Conservation (phyloP, 1,140 invertebrate genomes). For the Pseudomyrmex gracilis region DNA sequence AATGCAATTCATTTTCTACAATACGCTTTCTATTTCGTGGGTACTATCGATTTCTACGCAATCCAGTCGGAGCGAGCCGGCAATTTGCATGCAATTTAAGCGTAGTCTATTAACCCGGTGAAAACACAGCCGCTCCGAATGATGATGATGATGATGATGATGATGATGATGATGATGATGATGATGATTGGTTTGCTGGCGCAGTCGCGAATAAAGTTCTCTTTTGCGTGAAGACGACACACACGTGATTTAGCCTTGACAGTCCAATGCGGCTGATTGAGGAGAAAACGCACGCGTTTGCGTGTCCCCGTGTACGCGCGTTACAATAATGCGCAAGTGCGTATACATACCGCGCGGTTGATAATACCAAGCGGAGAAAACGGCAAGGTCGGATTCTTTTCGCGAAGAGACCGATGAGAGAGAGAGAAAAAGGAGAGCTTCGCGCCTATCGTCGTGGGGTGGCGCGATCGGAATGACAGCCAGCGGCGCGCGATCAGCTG, state of each 20-base stretch:
- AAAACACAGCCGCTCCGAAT: not conserved
- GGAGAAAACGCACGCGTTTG: not conserved
- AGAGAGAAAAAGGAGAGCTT: constrained; percentile 51
- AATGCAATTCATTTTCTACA: no score
- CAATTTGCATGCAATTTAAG: no score
- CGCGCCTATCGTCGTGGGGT: constrained; percentile 53
- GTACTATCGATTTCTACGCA: no score
- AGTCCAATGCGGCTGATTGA: constrained; percentile 30
- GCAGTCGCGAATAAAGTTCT: not conserved
- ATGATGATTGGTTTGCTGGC: no score
- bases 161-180: no score
- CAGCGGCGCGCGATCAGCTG: constrained; percentile 67
- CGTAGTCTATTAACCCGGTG: not conserved
- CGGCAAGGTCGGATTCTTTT: constrained; percentile 61
- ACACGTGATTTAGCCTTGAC: constrained; percentile 72
- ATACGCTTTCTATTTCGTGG: no score
- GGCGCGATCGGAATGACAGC: constrained; percentile 70
- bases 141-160: not conserved
- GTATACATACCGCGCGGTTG: constrained; percentile 1
- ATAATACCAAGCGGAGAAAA: constrained; percentile 29
- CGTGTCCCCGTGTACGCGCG: not conserved
- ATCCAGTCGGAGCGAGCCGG: no score
- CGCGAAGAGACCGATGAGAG: not conserved
- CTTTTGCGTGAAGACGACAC: not conserved
- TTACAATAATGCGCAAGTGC: constrained; percentile 17